Evolutionary conservation across 1,140 invertebrate genomes (phyloP).

Genomic region (Aphelinus atriplicis): DNA sequence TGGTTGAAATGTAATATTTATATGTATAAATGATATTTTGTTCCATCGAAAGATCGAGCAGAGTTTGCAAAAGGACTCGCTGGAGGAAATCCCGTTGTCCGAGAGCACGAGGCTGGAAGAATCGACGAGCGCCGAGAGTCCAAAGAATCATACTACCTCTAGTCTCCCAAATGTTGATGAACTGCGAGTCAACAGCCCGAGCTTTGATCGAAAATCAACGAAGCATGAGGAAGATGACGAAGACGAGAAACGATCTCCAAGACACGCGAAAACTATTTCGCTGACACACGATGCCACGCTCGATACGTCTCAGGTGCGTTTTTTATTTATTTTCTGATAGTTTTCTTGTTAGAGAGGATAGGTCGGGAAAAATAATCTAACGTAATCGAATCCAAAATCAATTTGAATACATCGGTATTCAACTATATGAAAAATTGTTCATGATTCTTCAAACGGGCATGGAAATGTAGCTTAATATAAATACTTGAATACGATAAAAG

Average conservation of each 20-base stretch:
- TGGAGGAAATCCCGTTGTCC: conserved; percentile 25
- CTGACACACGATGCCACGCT: conserved; percentile 19
- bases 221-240: conserved; percentile 23
- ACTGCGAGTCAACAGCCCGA: conserved; percentile 38
- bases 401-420: no score
- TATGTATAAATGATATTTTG: not conserved
- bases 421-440: no score
- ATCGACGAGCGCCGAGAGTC: conserved; percentile 45
- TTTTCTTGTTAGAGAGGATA: no score
- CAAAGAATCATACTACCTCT: conserved; percentile 62
- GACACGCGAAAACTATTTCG: conserved; percentile 23
- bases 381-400: no score
- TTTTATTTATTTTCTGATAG: not conserved
- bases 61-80: not conserved
- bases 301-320: conserved; percentile 1
- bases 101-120: not conserved
- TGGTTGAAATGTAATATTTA: no score
- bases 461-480: no score
- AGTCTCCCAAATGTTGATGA: conserved; percentile 69
- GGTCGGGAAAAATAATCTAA: no score
- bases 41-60: conserved; percentile 4
- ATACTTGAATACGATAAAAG: no score
- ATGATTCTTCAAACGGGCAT: no score
- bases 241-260: conserved; percentile 21
- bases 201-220: conserved; percentile 14